Base-by-base conservation (phyloP, 2,888 invertebrate genomes). In the Morinoia aosen region DNA sequence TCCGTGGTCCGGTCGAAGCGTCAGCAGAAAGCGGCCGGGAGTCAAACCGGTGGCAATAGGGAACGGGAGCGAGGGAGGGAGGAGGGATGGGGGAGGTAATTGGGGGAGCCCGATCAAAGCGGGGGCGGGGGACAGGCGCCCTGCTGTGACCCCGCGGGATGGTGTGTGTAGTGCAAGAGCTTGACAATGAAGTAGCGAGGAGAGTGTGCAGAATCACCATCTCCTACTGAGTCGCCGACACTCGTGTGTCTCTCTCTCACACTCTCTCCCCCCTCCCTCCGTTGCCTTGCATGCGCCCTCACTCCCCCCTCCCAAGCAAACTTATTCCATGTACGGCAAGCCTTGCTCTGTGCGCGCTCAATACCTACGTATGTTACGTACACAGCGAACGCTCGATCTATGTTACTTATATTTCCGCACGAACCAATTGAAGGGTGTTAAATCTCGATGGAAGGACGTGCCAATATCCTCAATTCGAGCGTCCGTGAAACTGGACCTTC, bases 151-250 rank as follows among this genome's bases (percentile, higher is more conserved):
- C 93, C 93, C 93, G 93, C 93, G 93, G 93, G 93, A 57, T 57
- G 93, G 93, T 93, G 93, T 93, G 93, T 93, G 93, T 93, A 93
- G 93, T 93, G 93, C 93, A 93, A 57, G 57, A 93, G 93, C 93
- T 58, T 93, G 93, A 93, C 93, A 93, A 93, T 93, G 93, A 93
- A 93, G 93, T 93, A 93, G 93, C 93, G 93, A 93, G 57, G 57
- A 56, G 93, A 93, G 93, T 93, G 93, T 93, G 93, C 93, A 57
- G 57, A 57, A 93, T 93, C 93, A 93, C 93, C 93, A 33, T 39
- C 93, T 93, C 93, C 93, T 93, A 93, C 93, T 93, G 93, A 93
- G 93, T 57, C 93, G 93, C 93, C 93, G 93, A 93, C 93, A 93
- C 93, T 93, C 93, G 93, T 93, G 57, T 93, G 25, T 57, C 57